Percentiles rank a stretch among this genome's conserved stretches.
Evolutionary conservation across 2,797 vertebrate genomes (phyloP).

Genomic region (Crocodylus rhombifer): DNA sequence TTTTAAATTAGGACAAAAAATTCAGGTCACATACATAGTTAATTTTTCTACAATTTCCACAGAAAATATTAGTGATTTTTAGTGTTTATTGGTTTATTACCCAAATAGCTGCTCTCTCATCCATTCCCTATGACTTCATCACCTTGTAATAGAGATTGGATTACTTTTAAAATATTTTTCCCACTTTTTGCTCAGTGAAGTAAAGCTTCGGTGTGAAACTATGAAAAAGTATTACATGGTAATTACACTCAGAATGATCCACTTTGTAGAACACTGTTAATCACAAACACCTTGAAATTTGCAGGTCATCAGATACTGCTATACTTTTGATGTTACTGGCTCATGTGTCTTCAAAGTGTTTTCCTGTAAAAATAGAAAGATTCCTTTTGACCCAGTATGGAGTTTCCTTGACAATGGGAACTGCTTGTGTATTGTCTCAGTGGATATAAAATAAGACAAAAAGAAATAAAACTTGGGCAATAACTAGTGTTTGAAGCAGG

Average conservation of each 20-base stretch:
- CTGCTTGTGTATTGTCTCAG: background rate
- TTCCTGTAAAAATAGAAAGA: background rate
- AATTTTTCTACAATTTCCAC: background rate
- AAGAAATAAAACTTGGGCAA: constrained; percentile 34
- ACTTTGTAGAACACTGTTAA: constrained; percentile 33
- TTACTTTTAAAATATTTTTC: constrained; percentile 22
- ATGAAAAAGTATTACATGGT: background rate
- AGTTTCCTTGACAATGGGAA: constrained; percentile 11
- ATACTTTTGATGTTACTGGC: constrained; percentile 40
- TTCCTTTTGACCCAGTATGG: constrained; percentile 45
- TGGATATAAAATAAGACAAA: constrained; percentile 22
- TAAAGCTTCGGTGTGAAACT: constrained; percentile 7
- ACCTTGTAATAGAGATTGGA: background rate
- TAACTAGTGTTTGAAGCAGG: constrained; percentile 10
- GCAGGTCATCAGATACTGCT: constrained; percentile 24
- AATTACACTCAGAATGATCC: constrained; percentile 25
- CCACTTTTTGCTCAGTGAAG: constrained; percentile 30
- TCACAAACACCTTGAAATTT: constrained; percentile 6
- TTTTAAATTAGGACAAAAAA: background rate
- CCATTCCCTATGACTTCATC: background rate
- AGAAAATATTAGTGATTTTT: background rate
- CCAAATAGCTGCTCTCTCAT: constrained; percentile 13
- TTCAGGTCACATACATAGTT: background rate
- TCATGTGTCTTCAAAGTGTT: constrained; percentile 45
- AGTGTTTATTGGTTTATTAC: background rate